Evolutionary conservation across 1,140 invertebrate genomes (phyloP).

Genomic region (Aplysia californica): DNA sequence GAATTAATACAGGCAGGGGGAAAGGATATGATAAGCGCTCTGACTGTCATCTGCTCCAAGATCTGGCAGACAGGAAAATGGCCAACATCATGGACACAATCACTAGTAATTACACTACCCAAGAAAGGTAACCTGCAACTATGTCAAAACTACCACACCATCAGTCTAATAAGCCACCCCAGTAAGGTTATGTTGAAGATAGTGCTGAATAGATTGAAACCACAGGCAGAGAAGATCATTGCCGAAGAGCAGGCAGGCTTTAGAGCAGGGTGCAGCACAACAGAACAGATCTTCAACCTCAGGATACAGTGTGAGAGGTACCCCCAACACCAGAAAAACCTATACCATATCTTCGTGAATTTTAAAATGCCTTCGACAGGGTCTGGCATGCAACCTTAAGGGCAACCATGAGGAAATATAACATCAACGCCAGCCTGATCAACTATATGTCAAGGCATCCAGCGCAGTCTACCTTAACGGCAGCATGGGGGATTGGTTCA

Average conservation of each 20-base stretch:
- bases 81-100: conserved; percentile 29
- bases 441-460: background rate
- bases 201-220: conserved; percentile 28
- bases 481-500: no score
- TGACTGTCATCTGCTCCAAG: conserved; percentile 14
- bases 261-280: conserved; percentile 26
- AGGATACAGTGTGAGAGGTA: conserved; percentile 31
- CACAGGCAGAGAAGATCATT: no score
- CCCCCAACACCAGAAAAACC: conserved; percentile 34
- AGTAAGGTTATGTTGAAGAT: conserved; percentile 37
- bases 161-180: conserved; percentile 34
- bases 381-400: background rate
- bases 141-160: conserved; percentile 36
- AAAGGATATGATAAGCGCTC: background rate
- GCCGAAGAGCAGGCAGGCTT: conserved; percentile 25
- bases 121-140: conserved; percentile 38
- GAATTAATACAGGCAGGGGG: conserved; percentile 32
- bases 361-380: conserved; percentile 17
- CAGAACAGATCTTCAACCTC: conserved; percentile 39
- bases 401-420: background rate
- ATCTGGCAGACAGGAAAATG: conserved; percentile 30
- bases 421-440: background rate
- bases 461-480: no score
- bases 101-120: conserved; percentile 32
- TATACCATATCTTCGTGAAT: conserved; percentile 29